phyloP scores from a whole-genome alignment of 2,113 vertebrate species.

The Cathartes aura region DNA sequence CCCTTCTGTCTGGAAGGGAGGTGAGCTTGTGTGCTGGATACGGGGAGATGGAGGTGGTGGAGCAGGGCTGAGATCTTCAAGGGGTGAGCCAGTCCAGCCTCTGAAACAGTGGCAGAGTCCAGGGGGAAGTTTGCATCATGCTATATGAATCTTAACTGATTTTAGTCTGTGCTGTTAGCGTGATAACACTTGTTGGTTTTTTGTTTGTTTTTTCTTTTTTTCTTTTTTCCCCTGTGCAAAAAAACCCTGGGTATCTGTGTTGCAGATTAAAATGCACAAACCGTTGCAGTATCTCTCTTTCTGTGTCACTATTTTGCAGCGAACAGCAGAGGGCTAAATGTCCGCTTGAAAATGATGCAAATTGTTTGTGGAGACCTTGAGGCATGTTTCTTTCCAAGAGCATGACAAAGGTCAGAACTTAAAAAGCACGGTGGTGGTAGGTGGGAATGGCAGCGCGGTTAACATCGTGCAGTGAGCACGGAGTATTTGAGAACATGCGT shows the following conservation, averaged over 20 bases:
- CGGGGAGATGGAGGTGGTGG: background rate
- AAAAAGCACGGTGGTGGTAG: background rate
- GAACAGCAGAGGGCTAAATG: background rate
- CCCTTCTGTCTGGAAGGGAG: background rate
- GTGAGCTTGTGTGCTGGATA: accelerated
- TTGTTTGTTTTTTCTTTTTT: no score
- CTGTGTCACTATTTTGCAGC: background rate
- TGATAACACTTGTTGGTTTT: background rate
- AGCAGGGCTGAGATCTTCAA: background rate
- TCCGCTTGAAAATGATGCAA: background rate
- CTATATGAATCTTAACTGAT: background rate
- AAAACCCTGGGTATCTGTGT: background rate
- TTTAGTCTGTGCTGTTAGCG: background rate
- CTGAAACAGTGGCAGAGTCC: background rate
- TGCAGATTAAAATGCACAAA: background rate
- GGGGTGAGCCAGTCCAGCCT: background rate
- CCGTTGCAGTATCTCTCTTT: background rate
- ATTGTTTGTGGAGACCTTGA: slow-evolving; percentile 12
- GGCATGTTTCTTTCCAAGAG: background rate
- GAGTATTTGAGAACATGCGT: background rate
- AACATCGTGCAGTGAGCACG: accelerated
- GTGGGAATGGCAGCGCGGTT: background rate
- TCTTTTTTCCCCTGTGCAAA: background rate
- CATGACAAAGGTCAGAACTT: background rate
- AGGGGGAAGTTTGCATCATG: accelerated